Conservation (phyloP, 2,113 vertebrate species). For the Gila orcuttii region DNA sequence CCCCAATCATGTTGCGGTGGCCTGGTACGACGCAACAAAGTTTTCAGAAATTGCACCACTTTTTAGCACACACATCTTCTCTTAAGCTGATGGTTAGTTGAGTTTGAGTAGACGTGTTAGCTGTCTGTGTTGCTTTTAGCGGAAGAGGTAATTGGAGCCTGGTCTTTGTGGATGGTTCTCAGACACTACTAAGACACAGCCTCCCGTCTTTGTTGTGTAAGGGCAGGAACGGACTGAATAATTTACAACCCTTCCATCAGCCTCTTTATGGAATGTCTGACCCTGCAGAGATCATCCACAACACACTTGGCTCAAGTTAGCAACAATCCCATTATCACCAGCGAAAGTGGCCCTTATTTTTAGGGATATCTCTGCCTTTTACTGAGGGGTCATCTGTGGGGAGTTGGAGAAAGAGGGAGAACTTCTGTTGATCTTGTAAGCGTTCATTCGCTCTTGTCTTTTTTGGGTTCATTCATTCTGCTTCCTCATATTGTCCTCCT, state of each 20-base stretch:
- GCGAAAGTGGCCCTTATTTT: slow-evolving; percentile 35
- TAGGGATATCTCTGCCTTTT: slow-evolving; percentile 2
- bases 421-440: slow-evolving; percentile 25
- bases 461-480: slow-evolving; percentile 36
- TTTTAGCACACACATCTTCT: not conserved
- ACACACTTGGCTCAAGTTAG: slow-evolving; percentile 30
- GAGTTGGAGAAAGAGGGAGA: not conserved
- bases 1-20: not conserved
- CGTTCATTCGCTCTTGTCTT: slow-evolving; percentile 27
- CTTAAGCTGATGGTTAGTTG: not conserved
- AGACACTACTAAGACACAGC: slow-evolving; percentile 37
- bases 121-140: slow-evolving; percentile 20
- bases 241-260: slow-evolving; percentile 54
- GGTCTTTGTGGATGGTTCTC: slow-evolving; percentile 54
- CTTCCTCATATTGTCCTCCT: slow-evolving; percentile 47
- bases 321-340: slow-evolving; percentile 22
- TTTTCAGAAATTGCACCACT: slow-evolving; percentile 41
- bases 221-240: slow-evolving; percentile 53
- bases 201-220: slow-evolving; percentile 51
- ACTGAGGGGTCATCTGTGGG: not conserved
- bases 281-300: slow-evolving; percentile 22
- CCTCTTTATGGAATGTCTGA: slow-evolving; percentile 38
- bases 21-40: not conserved
- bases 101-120: slow-evolving; percentile 13
- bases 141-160: slow-evolving; percentile 45